These are phyloP conservation scores for Antennarius maculatus DNA, from an alignment of 2,797 vertebrate species.

Conservation along the genomic window DNA sequence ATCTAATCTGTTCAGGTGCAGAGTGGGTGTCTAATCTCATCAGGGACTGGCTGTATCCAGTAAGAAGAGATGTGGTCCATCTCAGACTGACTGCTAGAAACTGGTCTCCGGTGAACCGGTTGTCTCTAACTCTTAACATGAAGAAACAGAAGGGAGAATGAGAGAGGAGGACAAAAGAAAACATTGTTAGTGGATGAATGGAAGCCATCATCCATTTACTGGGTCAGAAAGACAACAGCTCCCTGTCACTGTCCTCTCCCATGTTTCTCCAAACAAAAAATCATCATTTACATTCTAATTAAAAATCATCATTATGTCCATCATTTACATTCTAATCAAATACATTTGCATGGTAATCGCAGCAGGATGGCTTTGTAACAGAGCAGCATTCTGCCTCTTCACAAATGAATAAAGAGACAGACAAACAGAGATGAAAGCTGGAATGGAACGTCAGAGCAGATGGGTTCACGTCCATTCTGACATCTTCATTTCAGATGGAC, in stretches of 20 bases:
- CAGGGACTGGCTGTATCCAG: no score
- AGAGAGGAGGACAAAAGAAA: conserved; percentile 19
- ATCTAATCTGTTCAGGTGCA: no score
- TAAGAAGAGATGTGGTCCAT: no score
- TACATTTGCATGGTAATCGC: conserved; percentile 73
- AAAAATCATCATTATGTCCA: conserved; percentile 67
- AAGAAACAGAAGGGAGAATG: conserved; percentile 23
- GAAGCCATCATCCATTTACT: conserved; percentile 38
- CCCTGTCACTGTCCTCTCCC: conserved; percentile 50
- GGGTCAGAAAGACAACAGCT: conserved; percentile 53
- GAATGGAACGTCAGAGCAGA: conserved; percentile 57
- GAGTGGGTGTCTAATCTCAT: no score
- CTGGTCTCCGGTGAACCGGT: not conserved
- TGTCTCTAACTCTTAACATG: not conserved
- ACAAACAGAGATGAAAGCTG: conserved; percentile 41
- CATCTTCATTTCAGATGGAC: conserved; percentile 45
- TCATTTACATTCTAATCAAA: conserved; percentile 73
- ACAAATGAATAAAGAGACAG: conserved; percentile 44
- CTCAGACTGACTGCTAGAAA: no score
- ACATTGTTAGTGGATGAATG: conserved; percentile 45
- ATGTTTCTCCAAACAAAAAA: conserved; percentile 64
- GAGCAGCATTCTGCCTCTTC: conserved; percentile 42
- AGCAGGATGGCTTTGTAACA: conserved; percentile 43
- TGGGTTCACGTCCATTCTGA: conserved; percentile 61
- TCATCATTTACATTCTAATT: conserved; percentile 75